Base-by-base conservation (phyloP, 2,797 vertebrate genomes). In the Vespertilio murinus region DNA sequence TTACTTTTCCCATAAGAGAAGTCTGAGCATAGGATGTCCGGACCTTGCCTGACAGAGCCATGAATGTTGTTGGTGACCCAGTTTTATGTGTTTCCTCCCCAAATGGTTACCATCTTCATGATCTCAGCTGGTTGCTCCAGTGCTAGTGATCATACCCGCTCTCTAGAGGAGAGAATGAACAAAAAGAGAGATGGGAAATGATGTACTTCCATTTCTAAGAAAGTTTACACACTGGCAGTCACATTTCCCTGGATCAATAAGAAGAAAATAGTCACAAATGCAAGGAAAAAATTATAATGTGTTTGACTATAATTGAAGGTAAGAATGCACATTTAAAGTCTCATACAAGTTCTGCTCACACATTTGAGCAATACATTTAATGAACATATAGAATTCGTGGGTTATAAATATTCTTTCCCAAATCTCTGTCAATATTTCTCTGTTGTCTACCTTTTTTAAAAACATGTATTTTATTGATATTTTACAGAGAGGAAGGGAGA, bases 341-440 rank as follows among this genome's bases (percentile, higher is more conserved):
- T 65, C 11, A 5, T 56, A 5, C 38, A 52, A 67, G 11, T 70
- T 56, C 30, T 73, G 16, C n/a, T 28, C 77, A 88, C 1, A 16
- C n/a, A 87, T 88, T 12, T 33, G 17, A 93, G n/a, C 30, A 61
- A 67, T 79, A 59, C 22, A 13, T 83, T 73, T 83, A 73, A 30
- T 73, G 56, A 78, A 56, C n/a, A 52, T 47, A 49, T 65, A 81
- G 52, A 86, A 82, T 77, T 74, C 23, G 0, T 5, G 11, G 11
- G 25, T 64, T 45, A 42, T 0, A 64, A 42, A 35, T 1, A 74
- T 87, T 70, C 25, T 90, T 45, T 40, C 40, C 33, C 70, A 70
- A 79, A 75, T n/a, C 10, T 49, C 16, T 54, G 18, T 56, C 22
- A n/a, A 30, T 47, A 64, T 69, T 71, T 1, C 30, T 40, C 45